Evolutionary conservation across 2,113 vertebrate species (phyloP), one percentile per base, ranked within the genome.

Genomic region (Myrmecophaga tridactyla): DNA sequence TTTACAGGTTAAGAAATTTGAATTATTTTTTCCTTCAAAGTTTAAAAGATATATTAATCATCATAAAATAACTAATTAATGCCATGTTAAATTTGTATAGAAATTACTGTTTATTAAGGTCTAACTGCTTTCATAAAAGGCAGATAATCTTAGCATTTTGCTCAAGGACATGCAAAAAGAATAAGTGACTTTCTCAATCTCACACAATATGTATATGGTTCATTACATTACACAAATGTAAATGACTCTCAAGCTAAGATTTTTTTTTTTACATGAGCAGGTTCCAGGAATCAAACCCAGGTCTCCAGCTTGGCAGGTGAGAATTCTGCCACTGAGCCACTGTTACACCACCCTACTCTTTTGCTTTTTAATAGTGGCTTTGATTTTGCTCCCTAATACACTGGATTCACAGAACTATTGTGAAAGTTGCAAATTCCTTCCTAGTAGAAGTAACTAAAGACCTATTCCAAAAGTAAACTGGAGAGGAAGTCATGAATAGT

Each of bases 21-120:
- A 73, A 73, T 86, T 86, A 72, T 62, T 67, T 95, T 78, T 88
- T 48, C 31, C 82, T 75, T 67, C 90, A 60, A 82, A 53, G 43
- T 23, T 76, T 60, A 75, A 81, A 53, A 81, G 56, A 46, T 63
- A 82, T n/a, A 91, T 34, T 18, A 84, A 78, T 21, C 4, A 18
- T 76, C 76, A 77, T 77, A 18, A n/a, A 65, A 80, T 85, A 89
- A 43, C 70, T 60, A 60, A 63, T 1, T 58, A 73, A 70, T 78
- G 23, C 1, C 20, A 70, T 8, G 3, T 34, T 56, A 82, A 36
- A 70, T 76, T 51, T 56, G 23, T 11, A 62, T 43, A 41, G 7
- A 67, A 77, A 86, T 25, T 27, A 53, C 62, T 39, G 17, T 48
- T 15, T 83, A 39, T 76, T 62, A 43, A 21, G 36, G 12, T 20